Conservation (phyloP, 2,888 invertebrate genomes). For the Melitaea athalia region DNA sequence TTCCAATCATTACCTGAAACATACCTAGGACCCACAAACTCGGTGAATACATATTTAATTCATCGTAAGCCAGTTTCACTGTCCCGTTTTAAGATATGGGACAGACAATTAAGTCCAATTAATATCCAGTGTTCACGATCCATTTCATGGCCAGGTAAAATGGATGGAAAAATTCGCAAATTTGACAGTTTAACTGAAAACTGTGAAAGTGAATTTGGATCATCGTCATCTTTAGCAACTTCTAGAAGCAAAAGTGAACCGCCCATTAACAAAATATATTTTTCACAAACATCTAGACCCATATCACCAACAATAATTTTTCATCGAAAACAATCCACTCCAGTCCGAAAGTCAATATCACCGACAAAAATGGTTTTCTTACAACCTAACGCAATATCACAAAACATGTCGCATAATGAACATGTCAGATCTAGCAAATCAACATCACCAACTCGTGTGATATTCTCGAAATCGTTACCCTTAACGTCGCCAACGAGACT, state of each 20-base stretch:
- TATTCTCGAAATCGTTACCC: slow-evolving; percentile 66
- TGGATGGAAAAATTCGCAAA: slow-evolving; percentile 75
- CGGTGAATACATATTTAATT: slow-evolving; percentile 85
- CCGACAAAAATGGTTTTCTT: slow-evolving; percentile 64
- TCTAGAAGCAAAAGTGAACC: slow-evolving; percentile 85
- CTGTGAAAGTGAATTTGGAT: slow-evolving; percentile 69
- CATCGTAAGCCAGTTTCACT: slow-evolving; percentile 87
- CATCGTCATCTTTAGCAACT: slow-evolving; percentile 73
- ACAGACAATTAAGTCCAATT: slow-evolving; percentile 76
- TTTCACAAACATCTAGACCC: slow-evolving; percentile 77
- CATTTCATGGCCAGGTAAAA: slow-evolving; percentile 83
- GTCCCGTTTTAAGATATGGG: slow-evolving; percentile 87
- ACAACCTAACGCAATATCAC: slow-evolving; percentile 68
- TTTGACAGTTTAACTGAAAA: slow-evolving; percentile 71
- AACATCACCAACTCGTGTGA: slow-evolving; percentile 61
- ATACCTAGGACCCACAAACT: slow-evolving; percentile 78
- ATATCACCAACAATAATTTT: slow-evolving; percentile 70
- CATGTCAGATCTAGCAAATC: slow-evolving; percentile 44
- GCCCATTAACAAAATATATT: slow-evolving; percentile 78
- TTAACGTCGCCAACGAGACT: slow-evolving; percentile 59
- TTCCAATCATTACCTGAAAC: slow-evolving; percentile 82
- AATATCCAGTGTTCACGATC: slow-evolving; percentile 82
- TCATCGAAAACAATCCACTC: slow-evolving; percentile 51
- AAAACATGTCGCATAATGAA: slow-evolving; percentile 52
- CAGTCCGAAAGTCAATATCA: slow-evolving; percentile 49